Evolutionary conservation across 2,888 invertebrate species (phyloP).

Genomic region (Drosophila yooni): DNA sequence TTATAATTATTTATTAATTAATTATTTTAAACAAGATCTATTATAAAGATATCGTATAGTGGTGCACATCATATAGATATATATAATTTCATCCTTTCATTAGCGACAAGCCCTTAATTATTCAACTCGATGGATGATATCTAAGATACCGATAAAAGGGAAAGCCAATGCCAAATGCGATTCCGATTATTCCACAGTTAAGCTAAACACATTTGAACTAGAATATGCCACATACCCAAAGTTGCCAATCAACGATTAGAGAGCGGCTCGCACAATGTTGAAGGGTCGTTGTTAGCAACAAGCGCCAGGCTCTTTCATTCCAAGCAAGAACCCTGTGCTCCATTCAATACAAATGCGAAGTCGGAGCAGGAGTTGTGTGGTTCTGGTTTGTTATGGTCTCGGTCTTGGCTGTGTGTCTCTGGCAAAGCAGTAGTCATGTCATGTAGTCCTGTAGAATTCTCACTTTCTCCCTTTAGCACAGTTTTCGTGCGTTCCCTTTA

Average conservation of each 20-base stretch:
- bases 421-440: neutral
- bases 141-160: neutral
- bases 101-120: neutral
- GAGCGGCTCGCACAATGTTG: slow-evolving; percentile 24
- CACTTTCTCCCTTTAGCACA: slow-evolving; percentile 13
- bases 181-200: neutral
- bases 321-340: neutral
- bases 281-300: slow-evolving; percentile 45
- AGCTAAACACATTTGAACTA: neutral
- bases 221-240: slow-evolving; percentile 20
- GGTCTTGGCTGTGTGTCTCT: neutral
- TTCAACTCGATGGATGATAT: neutral
- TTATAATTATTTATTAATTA: too few relatives aligned
- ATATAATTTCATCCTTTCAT: neutral
- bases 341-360: slow-evolving; percentile 57
- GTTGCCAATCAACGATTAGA: slow-evolving; percentile 22
- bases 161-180: neutral
- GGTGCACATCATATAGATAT: neutral
- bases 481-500: neutral
- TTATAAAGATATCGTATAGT: neutral
- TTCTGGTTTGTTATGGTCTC: neutral
- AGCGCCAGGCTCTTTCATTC: slow-evolving; percentile 18
- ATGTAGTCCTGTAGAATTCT: slow-evolving; percentile 32
- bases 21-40: too few relatives aligned
- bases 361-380: slow-evolving; percentile 4